phyloP scores from a whole-genome alignment of 2,797 vertebrate genomes.

The Chanos chanos region DNA sequence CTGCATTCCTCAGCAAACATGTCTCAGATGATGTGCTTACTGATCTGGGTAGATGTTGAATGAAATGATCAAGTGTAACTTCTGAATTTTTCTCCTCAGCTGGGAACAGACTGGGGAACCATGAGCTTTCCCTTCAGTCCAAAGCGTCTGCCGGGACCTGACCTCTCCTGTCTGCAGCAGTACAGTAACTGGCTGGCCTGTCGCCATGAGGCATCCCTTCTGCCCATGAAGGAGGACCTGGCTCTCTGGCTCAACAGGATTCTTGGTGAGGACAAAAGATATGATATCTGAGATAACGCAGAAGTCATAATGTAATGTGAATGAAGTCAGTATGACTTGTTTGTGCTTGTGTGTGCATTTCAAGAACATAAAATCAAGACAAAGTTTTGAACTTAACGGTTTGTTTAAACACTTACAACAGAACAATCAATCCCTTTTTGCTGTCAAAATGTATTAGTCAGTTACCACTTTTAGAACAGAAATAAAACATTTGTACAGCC shows the following conservation, averaged over 20 bases:
- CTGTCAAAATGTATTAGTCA: no score
- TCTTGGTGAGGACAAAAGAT: constrained; percentile 79
- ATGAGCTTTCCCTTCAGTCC: constrained; percentile 78
- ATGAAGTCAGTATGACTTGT: neutral
- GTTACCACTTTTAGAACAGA: no score
- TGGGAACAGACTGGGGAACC: constrained; percentile 37
- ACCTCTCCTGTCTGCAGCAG: constrained; percentile 87
- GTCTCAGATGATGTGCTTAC: neutral
- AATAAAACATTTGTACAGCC: no score
- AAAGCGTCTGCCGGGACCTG: constrained; percentile 75
- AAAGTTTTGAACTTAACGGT: neutral
- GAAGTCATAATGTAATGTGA: no score
- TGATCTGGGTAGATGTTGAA: neutral
- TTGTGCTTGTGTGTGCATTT: neutral
- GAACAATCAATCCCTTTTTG: no score
- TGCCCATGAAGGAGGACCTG: constrained; percentile 96
- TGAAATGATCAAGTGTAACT: neutral
- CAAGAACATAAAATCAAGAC: neutral
- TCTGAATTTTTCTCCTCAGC: neutral
- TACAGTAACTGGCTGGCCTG: constrained; percentile 91
- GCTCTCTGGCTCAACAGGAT: constrained; percentile 88
- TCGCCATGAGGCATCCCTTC: constrained; percentile 88
- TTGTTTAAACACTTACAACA: neutral
- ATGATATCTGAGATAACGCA: no score
- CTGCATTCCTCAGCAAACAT: neutral